These are phyloP conservation scores for Alloplasta piceator DNA, from an alignment of 2,888 invertebrate species.

Conservation along the genomic window DNA sequence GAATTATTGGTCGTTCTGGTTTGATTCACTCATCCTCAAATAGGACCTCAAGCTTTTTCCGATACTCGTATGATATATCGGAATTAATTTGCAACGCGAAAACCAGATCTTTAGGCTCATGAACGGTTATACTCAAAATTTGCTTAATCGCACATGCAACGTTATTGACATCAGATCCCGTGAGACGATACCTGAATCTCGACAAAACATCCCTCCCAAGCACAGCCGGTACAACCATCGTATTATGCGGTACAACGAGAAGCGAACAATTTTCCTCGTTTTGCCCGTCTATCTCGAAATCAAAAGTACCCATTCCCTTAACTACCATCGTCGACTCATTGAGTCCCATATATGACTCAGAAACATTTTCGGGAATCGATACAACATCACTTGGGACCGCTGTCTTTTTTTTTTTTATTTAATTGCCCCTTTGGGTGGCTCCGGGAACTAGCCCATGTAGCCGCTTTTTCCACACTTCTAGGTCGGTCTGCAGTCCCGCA, in stretches of 20 bases:
- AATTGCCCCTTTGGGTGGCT: too few relatives aligned
- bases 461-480: too few relatives aligned
- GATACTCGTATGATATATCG: background rate
- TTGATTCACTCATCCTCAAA: slow-evolving; percentile 45
- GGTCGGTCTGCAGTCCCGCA: too few relatives aligned
- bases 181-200: background rate
- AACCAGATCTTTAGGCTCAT: slow-evolving; percentile 2
- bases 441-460: too few relatives aligned
- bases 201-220: slow-evolving; percentile 38
- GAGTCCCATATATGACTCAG: background rate
- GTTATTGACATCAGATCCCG: background rate
- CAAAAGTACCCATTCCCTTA: slow-evolving; percentile 12
- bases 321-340: too few relatives aligned
- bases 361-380: background rate
- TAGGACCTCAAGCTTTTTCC: slow-evolving; percentile 22
- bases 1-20: slow-evolving; percentile 35
- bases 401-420: slow-evolving; percentile 16
- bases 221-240: slow-evolving; percentile 16
- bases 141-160: background rate
- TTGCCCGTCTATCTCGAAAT: slow-evolving; percentile 10
- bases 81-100: background rate
- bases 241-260: slow-evolving; percentile 30
- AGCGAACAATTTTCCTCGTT: slow-evolving; percentile 3
- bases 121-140: background rate
- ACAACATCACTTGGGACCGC: background rate